Base-by-base conservation (phyloP, 2,797 vertebrate species). In the Urosaurus nigricauda region DNA sequence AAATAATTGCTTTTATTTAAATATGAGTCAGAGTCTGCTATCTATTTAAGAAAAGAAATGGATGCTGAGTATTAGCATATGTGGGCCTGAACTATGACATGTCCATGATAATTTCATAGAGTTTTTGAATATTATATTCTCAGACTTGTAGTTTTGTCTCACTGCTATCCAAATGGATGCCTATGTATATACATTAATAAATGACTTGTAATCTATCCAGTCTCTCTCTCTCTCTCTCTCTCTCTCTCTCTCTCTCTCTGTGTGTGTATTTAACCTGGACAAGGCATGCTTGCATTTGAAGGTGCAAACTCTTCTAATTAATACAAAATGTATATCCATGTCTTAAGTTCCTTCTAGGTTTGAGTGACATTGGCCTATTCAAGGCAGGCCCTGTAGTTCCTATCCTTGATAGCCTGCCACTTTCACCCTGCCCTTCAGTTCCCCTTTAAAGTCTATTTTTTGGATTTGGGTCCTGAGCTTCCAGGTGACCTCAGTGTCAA, bases 1-100 rank as follows among this genome's bases (percentile, higher is more conserved):
- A n/a, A 2, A 32, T 3, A 63, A 58, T 13, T 56, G 58, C 84
- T 84, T 65, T 56, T 89, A 89, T 63, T 68, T 21, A 77, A 74
- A 35, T 56, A 17, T 32, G 78, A 37, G 0, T 74, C 37, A 88
- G 81, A 26, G 63, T 68, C 40, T n/a, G 26, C 21, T 87, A 51
- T n/a, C 81, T 65, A 63, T 32, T 51, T 47, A 81, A n/a, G 58
- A 87, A 70, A 78, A 2, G n/a, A 16, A 71, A 71, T n/a, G 43
- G 8, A 47, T 70, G 35, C 7, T 65, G 51, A n/a, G 0, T 60
- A 75, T 51, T 88, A 1, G 0, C 75, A 81, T 86, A 53, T 40
- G 16, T 40, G 2, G 73, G 4, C 8, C 29, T 1, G 0, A 90
- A 40, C 70, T 53, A 47, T 16, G 60, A 53, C 63, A 84, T 26